phyloP scores from a whole-genome alignment of 2,113 vertebrate species.

The Triplophysa dalaica region DNA sequence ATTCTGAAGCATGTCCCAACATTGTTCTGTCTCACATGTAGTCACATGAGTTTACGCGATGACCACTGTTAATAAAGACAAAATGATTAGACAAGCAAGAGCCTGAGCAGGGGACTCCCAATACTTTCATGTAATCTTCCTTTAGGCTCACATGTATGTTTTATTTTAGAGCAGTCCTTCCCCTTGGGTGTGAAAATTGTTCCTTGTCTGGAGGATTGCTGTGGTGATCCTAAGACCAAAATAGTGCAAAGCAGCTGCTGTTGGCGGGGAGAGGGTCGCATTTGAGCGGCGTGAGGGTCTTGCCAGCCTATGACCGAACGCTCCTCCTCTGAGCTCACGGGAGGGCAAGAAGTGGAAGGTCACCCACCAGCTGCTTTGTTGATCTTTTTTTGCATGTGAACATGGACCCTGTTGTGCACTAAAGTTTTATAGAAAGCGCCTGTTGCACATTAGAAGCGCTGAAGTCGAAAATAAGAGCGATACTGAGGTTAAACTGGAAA shows the following conservation, averaged over 20 bases:
- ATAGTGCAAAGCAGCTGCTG: constrained; percentile 68
- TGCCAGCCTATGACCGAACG: constrained; percentile 12
- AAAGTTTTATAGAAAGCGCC: constrained; percentile 33
- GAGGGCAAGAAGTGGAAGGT: constrained; percentile 43
- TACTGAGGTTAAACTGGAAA: not conserved
- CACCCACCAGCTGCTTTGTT: constrained; percentile 40
- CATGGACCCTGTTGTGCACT: constrained; percentile 19
- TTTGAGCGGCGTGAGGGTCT: constrained; percentile 25
- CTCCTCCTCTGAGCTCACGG: constrained; percentile 1
- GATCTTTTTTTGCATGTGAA: constrained; percentile 33
- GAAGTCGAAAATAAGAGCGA: not conserved
- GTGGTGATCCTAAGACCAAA: constrained; percentile 58
- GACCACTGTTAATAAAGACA: not conserved
- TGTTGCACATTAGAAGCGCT: not conserved
- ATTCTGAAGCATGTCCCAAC: constrained; percentile 54
- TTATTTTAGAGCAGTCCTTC: constrained; percentile 56
- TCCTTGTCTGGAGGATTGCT: constrained; percentile 55
- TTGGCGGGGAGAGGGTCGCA: constrained; percentile 53
- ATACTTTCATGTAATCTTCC: not conserved
- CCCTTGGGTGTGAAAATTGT: constrained; percentile 63
- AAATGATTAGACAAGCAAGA: constrained; percentile 5
- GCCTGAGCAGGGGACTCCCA: not conserved
- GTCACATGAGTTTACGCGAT: not conserved
- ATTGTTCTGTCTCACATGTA: not conserved
- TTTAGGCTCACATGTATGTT: constrained; percentile 41